Base-by-base conservation (phyloP, 2,888 invertebrate species). In the Toxonevra muliebris region DNA sequence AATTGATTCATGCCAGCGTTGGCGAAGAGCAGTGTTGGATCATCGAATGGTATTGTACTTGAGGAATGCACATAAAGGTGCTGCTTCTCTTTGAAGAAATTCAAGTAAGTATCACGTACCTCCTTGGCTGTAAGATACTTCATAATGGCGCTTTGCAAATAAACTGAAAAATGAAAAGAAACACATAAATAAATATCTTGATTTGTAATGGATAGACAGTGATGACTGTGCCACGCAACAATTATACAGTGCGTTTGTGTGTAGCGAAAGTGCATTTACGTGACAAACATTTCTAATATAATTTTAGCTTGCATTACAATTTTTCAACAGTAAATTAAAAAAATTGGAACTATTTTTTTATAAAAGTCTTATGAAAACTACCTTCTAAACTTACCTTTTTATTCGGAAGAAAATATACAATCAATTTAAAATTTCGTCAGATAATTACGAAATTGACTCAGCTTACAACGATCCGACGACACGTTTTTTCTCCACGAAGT, bases 1-100 rank as follows among this genome's bases (percentile, higher is more conserved):
- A 95, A 99, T 89, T 98, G 98, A 85, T 98, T 98, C 99, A 99
- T 99, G 63, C 97, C 99, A 73, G 99, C 98, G 89, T 99, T 99
- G 61, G 98, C 89, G 86, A 99, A 99, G 0, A 99, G 88, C 68
- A 99, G 87, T 1, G 98, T 98, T 30, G 98, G 98, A 86, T 99
- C 99, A 87, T 99, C 98, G 73, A 94, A 88, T 1, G 99, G 99
- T 80, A 99, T 96, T 19, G 97, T 97, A 52, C 97, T 96, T 55
- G 97, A 98, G 0, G 98, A 99, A 85, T 98, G 98, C 30, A 97
- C 95, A 88, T 98, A 98, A 75, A 90, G 90, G 86, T 99, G 99
- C 70, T 89, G 86, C 85, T 95, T 93, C 75, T 91, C 88, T 81
- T 92, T 93, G 83, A 97, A 97, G 85, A 96, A 98, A 80, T 97